Evolutionary conservation across 2,888 invertebrate species (phyloP), one percentile per base, ranked within the genome.

Genomic region (Encarsia formosa): DNA sequence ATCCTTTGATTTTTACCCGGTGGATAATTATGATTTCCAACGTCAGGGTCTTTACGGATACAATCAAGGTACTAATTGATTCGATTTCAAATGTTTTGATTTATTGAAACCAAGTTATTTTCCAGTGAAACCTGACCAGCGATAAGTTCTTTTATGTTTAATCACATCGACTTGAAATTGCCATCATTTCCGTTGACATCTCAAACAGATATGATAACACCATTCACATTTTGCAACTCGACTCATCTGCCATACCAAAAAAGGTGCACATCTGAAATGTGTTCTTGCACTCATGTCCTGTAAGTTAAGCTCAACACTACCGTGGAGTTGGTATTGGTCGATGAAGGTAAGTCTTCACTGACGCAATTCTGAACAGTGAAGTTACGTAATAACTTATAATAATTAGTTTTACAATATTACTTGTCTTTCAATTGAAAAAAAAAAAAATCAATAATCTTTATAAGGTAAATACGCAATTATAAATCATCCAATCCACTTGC

Each of bases 141-240:
- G 82, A 58, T 81, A 81, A 24, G 91, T 0, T 91, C 91, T 0
- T 92, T 94, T 0, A 94, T 94, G 72, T 73, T 94, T 3, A 94
- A 94, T 73, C 87, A 88, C 68, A 91, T 92, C 56, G 84, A 89
- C 1, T 81, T 90, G 79, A 84, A 84, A 65, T 77, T 88, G 65
- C 90, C 88, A 0, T 74, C 86, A 0, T 79, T 87, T 57, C 87
- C 93, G 0, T 76, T 91, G 3, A 73, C 91, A 24, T 76, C 87
- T 2, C 82, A 82, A 50, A 77, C 82, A 16, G 73, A 83, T 2
- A 77, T 82, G 57, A 79, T 92, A 0, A 76, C 79, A 20, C 74
- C 81, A 4, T 77, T 80, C 1, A 77, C 79, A 60, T 87, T 90
- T 67, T 92, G 92, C 68, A 90, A 91, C 65, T 80, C 83, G 37